Evolutionary conservation across 2,113 vertebrate genomes (phyloP).

Genomic region (Paradoxurus hermaphroditus): DNA sequence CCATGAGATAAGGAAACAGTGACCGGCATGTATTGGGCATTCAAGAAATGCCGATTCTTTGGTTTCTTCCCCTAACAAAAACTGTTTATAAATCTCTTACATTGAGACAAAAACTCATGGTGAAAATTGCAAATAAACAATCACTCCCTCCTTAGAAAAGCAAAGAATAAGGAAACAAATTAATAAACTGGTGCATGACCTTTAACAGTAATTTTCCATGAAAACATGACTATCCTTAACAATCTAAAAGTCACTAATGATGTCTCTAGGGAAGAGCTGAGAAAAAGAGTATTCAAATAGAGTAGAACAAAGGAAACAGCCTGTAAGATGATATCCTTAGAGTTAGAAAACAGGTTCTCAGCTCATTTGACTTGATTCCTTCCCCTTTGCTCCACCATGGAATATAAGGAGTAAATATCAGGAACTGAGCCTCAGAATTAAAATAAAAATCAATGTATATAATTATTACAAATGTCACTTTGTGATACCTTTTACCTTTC

Average conservation of each 20-base stretch:
- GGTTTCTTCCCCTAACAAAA: not conserved
- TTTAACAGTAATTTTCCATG: not conserved
- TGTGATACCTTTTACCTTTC: not conserved
- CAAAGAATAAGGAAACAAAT: constrained; percentile 4
- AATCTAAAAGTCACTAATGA: not conserved
- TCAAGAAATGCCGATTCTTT: not conserved
- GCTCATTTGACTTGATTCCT: not conserved
- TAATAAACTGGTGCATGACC: not conserved
- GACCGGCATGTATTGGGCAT: not conserved
- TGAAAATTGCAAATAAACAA: not conserved
- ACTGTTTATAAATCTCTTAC: not conserved
- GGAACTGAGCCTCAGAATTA: not conserved
- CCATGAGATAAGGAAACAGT: not conserved
- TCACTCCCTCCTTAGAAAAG: not conserved
- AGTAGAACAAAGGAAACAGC: not conserved
- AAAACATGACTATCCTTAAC: not conserved
- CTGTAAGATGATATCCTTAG: not conserved
- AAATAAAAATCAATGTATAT: not conserved
- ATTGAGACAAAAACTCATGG: not conserved
- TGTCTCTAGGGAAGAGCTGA: not conserved
- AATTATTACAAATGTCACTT: not conserved
- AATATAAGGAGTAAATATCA: not conserved
- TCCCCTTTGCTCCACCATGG: not conserved
- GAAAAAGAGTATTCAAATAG: not conserved
- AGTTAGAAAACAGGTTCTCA: not conserved